Percentiles rank a stretch among this genome's conserved stretches.
Conservation (phyloP, 2,888 invertebrate species). For the Ormyrus nitidulus region DNA sequence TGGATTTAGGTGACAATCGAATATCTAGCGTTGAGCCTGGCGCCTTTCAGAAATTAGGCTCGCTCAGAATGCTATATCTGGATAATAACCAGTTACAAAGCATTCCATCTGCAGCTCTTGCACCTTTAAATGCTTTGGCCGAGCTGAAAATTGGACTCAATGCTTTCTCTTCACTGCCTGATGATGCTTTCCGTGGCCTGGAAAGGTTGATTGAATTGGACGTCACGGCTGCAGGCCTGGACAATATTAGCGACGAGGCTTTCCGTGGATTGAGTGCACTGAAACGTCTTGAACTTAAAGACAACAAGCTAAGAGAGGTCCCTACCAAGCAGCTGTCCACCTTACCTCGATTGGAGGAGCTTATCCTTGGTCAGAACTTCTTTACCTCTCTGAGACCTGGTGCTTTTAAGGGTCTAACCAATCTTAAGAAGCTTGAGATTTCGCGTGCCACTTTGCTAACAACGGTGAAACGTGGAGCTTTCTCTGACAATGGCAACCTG, state of each 20-base stretch:
- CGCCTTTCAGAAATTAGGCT: slow-evolving; percentile 85
- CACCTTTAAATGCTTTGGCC: slow-evolving; percentile 85
- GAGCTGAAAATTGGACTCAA: slow-evolving; percentile 91
- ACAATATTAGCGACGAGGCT: slow-evolving; percentile 86
- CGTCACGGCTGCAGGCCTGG: slow-evolving; percentile 87
- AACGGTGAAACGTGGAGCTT: slow-evolving; percentile 85
- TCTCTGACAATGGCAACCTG: slow-evolving; percentile 87
- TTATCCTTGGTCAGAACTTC: slow-evolving; percentile 89
- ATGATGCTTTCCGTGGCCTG: slow-evolving; percentile 87
- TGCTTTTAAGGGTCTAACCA: slow-evolving; percentile 87
- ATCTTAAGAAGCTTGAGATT: slow-evolving; percentile 86
- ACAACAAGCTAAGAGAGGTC: slow-evolving; percentile 84
- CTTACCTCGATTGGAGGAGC: slow-evolving; percentile 85
- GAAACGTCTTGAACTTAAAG: slow-evolving; percentile 86
- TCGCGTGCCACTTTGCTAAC: slow-evolving; percentile 86
- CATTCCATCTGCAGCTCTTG: slow-evolving; percentile 86
- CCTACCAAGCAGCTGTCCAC: slow-evolving; percentile 86
- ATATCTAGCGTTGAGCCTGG: slow-evolving; percentile 87
- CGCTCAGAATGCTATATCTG: slow-evolving; percentile 87
- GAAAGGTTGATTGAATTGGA: slow-evolving; percentile 86
- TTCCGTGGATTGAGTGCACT: slow-evolving; percentile 87
- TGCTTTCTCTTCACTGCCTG: slow-evolving; percentile 85
- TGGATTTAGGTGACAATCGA: slow-evolving; percentile 90
- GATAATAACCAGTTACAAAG: slow-evolving; percentile 89
- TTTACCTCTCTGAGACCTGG: slow-evolving; percentile 83